Conservation (phyloP, 2,888 invertebrate species). For the Parapristionchus giblindavisi region DNA sequence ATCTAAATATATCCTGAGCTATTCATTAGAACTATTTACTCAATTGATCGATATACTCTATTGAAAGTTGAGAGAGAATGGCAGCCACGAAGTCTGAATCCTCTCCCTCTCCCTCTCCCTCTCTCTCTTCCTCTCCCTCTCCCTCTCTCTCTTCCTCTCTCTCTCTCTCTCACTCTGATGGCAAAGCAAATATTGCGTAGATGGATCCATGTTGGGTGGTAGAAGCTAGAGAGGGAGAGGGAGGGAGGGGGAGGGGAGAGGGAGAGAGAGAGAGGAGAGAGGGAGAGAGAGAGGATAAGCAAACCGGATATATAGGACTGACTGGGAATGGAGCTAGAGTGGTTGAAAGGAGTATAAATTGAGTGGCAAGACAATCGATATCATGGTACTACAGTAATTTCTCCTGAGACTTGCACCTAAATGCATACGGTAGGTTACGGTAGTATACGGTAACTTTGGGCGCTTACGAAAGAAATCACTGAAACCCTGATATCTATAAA, state of each 20-base stretch:
- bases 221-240: slow-evolving; percentile 8
- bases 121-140: slow-evolving; percentile 2
- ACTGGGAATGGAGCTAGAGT: too few species aligned
- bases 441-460: too few species aligned
- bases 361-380: too few species aligned
- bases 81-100: neutral
- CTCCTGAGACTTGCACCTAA: too few species aligned
- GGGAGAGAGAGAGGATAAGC: slow-evolving; percentile 20
- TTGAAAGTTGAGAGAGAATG: neutral
- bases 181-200: slow-evolving; percentile 23
- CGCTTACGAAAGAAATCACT: too few species aligned
- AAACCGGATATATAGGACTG: slow-evolving; percentile 15
- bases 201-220: slow-evolving; percentile 2
- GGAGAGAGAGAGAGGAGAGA: slow-evolving; percentile 18
- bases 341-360: too few species aligned
- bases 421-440: too few species aligned
- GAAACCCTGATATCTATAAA: too few species aligned
- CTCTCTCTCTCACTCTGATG: slow-evolving; percentile 1
- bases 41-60: neutral
- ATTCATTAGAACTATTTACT: slow-evolving; percentile 14
- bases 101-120: neutral
- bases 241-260: slow-evolving; percentile 16
- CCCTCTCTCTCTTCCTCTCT: slow-evolving; percentile 6
- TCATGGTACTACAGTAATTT: too few species aligned
- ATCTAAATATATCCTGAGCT: too few species aligned